phyloP scores from a whole-genome alignment of 53 echinoderm and acorn worm species.

The Henricia sp. region DNA sequence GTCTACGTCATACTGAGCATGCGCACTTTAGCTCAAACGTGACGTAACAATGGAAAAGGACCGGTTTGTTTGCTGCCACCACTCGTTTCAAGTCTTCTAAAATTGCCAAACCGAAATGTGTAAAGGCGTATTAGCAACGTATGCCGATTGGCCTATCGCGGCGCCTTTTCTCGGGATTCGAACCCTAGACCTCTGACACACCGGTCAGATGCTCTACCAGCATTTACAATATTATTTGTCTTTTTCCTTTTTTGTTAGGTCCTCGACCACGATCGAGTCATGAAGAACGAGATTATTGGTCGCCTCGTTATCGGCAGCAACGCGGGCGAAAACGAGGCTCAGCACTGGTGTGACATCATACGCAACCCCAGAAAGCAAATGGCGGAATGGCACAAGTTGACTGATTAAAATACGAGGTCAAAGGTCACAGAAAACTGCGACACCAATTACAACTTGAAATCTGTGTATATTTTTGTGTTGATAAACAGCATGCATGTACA shows the following conservation, averaged over 20 bases:
- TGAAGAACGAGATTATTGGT: conserved; percentile 99
- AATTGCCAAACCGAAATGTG: too few species aligned
- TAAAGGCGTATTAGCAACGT: too few species aligned
- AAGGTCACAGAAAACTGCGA: conserved; percentile 24
- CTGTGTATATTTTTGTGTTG: conserved; percentile 62
- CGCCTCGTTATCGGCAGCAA: conserved; percentile 87
- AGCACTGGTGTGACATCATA: conserved; percentile 96
- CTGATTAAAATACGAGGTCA: conserved; percentile 66
- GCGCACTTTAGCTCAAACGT: too few species aligned
- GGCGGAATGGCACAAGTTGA: conserved; percentile 98
- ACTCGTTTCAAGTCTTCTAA: too few species aligned
- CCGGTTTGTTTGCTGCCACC: too few species aligned
- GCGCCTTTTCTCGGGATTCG: too few species aligned
- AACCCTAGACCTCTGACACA: too few species aligned
- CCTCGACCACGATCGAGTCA: conserved; percentile 97
- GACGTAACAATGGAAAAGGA: too few species aligned
- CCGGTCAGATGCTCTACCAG: too few species aligned
- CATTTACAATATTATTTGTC: background rate
- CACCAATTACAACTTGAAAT: conserved; percentile 4
- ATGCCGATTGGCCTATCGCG: too few species aligned
- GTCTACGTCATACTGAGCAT: too few species aligned
- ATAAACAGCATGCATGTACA: conserved; percentile 3
- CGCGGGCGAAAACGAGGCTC: conserved; percentile 75
- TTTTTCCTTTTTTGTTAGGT: conserved; percentile 43
- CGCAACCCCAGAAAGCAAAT: conserved; percentile 97